These are phyloP conservation scores for Pseudoatta argentina DNA, from an alignment of 1,140 invertebrate species.

Conservation along the genomic window DNA sequence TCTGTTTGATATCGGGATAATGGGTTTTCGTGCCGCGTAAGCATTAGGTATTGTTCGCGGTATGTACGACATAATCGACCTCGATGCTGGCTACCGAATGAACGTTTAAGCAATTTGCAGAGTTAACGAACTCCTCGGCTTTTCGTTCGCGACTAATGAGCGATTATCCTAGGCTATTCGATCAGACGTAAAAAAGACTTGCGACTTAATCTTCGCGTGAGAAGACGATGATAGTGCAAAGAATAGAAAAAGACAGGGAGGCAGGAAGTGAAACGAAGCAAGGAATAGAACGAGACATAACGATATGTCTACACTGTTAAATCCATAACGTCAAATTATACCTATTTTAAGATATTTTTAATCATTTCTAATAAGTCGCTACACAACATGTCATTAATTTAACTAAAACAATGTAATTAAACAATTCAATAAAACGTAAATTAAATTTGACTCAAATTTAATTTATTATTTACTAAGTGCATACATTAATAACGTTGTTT, in stretches of 20 bases:
- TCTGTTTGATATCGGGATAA: conserved; percentile 17
- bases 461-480: too few relatives aligned
- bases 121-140: conserved; percentile 26
- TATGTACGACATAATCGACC: conserved; percentile 22
- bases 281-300: conserved; percentile 30
- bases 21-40: conserved; percentile 4
- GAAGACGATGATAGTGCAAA: background rate
- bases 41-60: conserved; percentile 11
- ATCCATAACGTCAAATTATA: too few relatives aligned
- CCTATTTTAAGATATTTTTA: too few relatives aligned
- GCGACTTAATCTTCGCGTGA: conserved; percentile 25
- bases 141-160: conserved; percentile 35
- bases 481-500: too few relatives aligned
- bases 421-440: too few relatives aligned
- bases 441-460: too few relatives aligned
- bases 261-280: background rate
- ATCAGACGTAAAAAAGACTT: conserved; percentile 24
- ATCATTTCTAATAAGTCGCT: too few relatives aligned
- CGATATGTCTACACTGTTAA: background rate
- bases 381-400: too few relatives aligned
- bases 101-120: conserved; percentile 48
- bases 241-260: background rate
- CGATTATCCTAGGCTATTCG: conserved; percentile 41
- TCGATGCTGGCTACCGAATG: background rate
- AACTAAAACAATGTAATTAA: too few relatives aligned